A percentile compares a stretch with the other conserved stretches of the same genome.
Conservation (phyloP, 1,140 invertebrate species). For the Pararge aegeria region DNA sequence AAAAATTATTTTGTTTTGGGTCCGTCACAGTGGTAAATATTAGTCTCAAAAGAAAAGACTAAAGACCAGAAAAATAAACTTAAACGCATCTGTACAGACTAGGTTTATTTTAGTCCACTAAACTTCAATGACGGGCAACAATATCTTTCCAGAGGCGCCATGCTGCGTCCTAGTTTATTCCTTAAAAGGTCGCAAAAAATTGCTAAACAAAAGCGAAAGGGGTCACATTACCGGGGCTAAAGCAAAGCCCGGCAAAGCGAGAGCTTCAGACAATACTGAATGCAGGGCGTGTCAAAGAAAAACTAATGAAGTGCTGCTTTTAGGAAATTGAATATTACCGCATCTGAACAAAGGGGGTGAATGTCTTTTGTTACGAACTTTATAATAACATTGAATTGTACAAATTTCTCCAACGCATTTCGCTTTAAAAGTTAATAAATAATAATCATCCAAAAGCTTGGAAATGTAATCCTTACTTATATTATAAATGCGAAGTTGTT, state of each 20-base stretch:
- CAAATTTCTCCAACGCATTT: too few species aligned
- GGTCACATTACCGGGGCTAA: slow-evolving; percentile 43
- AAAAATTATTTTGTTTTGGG: too few species aligned
- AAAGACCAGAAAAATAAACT: neutral
- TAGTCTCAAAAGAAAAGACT: too few species aligned
- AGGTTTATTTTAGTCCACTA: neutral
- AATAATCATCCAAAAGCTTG: too few species aligned
- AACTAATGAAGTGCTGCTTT: slow-evolving; percentile 69
- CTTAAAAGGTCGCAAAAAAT: slow-evolving; percentile 30
- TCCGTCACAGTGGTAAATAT: too few species aligned
- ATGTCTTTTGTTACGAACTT: neutral
- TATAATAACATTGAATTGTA: too few species aligned
- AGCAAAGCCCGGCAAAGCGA: slow-evolving; percentile 33
- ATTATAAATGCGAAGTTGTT: too few species aligned
- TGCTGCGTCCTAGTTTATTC: neutral
- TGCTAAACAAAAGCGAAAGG: slow-evolving; percentile 44
- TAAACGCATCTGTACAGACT: neutral
- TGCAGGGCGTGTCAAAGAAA: slow-evolving; percentile 44
- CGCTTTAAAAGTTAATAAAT: too few species aligned
- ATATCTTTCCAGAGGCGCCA: neutral
- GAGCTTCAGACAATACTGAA: slow-evolving; percentile 45
- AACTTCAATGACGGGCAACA: neutral
- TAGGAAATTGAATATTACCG: slow-evolving; percentile 64
- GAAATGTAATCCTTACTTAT: too few species aligned
- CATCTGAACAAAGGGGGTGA: neutral